Evolutionary conservation across 2,888 invertebrate genomes (phyloP), one percentile per base, ranked within the genome.

Genomic region (Chloroclysta siterata): DNA sequence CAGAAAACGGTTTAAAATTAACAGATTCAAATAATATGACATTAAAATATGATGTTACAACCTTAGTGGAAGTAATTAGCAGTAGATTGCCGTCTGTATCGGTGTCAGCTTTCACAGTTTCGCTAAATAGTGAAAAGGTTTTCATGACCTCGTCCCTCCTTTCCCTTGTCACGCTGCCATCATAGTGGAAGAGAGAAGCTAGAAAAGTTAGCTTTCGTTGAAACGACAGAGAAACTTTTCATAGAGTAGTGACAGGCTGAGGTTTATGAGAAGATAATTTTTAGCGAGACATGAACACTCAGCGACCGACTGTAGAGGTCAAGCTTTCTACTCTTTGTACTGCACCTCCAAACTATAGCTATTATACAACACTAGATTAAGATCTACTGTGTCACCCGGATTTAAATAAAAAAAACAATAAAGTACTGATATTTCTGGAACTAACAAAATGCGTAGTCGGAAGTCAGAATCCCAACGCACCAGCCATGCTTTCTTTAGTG

Each of bases 61-160:
- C 59, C 50, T 63, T 65, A 66, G 65, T 73, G 72, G 72, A 65
- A 72, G 72, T 72, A 76, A 76, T 81, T 77, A 73, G 63, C 66
- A 72, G 63, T 70, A 70, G 60, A 72, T 69, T 63, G 63, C 52
- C 51, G 62, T 68, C 36, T 29, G 58, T 54, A 63, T 56, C 47
- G 48, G 56, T 67, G 63, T 60, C 66, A 67, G 57, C 72, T 69
- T 71, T 72, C 68, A 39, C 62, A 47, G 52, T 65, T 68, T 52
- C 28, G 53, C 41, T 62, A 53, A 61, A 64, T 55, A 57, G 66
- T 64, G 65, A 63, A 65, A 71, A 63, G 47, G 55, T 56, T 51
- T 53, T 47, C 51, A 62, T 58, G 48, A 36, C 50, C 53, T 58
- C 57, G 46, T 50, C 60, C 14, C 33, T 58, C 57, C 54, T 53